Conservation (phyloP, 1,140 invertebrate species). For the Drosophila santomea region DNA sequence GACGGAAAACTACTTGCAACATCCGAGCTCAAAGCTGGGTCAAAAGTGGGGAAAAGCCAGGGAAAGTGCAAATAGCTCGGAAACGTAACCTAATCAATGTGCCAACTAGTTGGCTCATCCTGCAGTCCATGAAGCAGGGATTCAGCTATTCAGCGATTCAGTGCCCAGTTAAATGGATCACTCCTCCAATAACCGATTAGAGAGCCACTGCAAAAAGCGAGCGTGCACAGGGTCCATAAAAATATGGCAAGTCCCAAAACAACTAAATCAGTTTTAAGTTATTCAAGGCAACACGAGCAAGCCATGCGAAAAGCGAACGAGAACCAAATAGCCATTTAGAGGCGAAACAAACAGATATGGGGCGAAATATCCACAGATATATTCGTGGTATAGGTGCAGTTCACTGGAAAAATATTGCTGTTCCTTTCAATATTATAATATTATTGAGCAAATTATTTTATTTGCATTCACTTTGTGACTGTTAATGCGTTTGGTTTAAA, state of each 20-base stretch:
- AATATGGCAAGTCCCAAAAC: constrained; percentile 51
- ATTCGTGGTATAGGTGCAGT: not conserved
- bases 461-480: not conserved
- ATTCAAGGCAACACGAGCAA: constrained; percentile 47
- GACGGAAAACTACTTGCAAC: constrained; percentile 22
- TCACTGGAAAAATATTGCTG: not conserved
- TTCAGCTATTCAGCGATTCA: not conserved
- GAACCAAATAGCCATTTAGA: constrained; percentile 53
- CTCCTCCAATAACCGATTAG: constrained; percentile 16
- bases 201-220: constrained; percentile 5
- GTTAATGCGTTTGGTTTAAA: not conserved
- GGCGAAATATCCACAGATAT: constrained; percentile 1
- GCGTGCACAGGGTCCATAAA: constrained; percentile 31
- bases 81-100: not conserved
- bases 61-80: not conserved
- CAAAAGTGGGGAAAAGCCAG: not conserved
- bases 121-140: not conserved
- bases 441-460: not conserved
- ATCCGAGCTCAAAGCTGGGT: not conserved
- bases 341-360: constrained; percentile 28
- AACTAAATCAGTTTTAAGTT: constrained; percentile 67
- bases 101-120: not conserved
- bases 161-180: constrained; percentile 4
- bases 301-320: constrained; percentile 24
- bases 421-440: not conserved